Evolutionary conservation across 2,797 vertebrate species (phyloP).

Genomic region (Pteronotus mesoamericanus): DNA sequence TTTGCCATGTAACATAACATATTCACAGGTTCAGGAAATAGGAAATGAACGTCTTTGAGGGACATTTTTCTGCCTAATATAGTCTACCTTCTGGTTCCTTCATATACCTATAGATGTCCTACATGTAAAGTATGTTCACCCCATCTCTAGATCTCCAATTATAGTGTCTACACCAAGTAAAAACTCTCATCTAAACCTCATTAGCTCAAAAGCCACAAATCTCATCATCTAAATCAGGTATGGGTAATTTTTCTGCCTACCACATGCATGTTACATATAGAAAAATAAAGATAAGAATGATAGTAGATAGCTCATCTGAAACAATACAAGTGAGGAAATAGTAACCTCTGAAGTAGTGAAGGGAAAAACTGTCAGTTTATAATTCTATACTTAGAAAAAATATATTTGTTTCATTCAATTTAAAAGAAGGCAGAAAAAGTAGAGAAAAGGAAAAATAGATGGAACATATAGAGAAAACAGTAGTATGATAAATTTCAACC

Average conservation of each 20-base stretch:
- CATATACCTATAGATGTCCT: too few species aligned
- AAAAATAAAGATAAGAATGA: background rate
- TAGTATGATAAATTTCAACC: background rate
- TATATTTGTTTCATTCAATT: slow-evolving; percentile 2
- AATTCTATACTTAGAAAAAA: background rate
- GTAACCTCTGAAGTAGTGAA: background rate
- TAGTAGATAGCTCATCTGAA: too few species aligned
- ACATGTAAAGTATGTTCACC: too few species aligned
- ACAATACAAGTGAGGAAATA: background rate
- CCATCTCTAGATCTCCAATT: background rate
- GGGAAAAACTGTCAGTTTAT: background rate
- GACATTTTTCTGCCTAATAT: background rate
- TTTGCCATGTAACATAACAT: background rate
- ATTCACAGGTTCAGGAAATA: background rate
- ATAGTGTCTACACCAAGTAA: background rate
- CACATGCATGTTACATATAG: background rate
- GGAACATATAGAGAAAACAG: background rate
- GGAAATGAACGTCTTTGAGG: background rate
- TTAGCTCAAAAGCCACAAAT: background rate
- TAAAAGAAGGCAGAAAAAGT: background rate
- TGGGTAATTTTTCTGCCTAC: background rate
- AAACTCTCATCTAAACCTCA: background rate
- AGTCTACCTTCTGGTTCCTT: too few species aligned
- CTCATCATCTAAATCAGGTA: background rate
- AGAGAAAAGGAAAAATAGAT: background rate